Evolutionary conservation across 2,888 invertebrate genomes (phyloP), one percentile per base, ranked within the genome.

Genomic region (Mythimna vitellina): DNA sequence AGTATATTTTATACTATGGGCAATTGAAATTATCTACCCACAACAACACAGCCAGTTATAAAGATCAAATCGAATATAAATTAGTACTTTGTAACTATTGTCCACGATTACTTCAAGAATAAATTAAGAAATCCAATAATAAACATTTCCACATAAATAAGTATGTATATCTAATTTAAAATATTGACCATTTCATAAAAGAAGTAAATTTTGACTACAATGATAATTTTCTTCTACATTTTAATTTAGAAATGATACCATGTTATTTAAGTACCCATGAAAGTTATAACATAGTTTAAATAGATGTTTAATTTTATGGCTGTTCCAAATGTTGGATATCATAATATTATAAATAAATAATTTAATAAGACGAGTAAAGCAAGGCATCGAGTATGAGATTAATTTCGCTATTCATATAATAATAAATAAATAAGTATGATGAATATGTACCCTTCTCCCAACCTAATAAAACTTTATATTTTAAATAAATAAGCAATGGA

Each of bases 31-130:
- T 72, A 75, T 61, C 66, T 76, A 80, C 76, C 73, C 83, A 82
- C 70, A 85, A 78, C 69, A 79, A 82, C 84, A 84, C 84, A 84
- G 84, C 84, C 84, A 78, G 80, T 71, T 73, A 73, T 70, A 74
- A 80, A 84, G 80, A 84, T 85, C 73, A 73, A 82, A 82, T 79
- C 56, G 65, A 84, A 80, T 82, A 65, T 61, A 73, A 74, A 73
- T 77, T 70, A 77, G 49, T 73, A 72, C n/a, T 66, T 75, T 74
- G 60, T 65, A 54, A 70, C 62, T 78, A 78, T 74, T 73, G 73
- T 78, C 72, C 60, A 82, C 54, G 7, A 67, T 71, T 61, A 53
- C 42, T 46, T 54, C 38, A 62, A 60, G 54, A 73, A 69, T 76
- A 78, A 78, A 81, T 65, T 57, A 82, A 10, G 25, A 69, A 49